Base-by-base conservation (phyloP, 2,888 invertebrate species). In the Hyposoter didymator region DNA sequence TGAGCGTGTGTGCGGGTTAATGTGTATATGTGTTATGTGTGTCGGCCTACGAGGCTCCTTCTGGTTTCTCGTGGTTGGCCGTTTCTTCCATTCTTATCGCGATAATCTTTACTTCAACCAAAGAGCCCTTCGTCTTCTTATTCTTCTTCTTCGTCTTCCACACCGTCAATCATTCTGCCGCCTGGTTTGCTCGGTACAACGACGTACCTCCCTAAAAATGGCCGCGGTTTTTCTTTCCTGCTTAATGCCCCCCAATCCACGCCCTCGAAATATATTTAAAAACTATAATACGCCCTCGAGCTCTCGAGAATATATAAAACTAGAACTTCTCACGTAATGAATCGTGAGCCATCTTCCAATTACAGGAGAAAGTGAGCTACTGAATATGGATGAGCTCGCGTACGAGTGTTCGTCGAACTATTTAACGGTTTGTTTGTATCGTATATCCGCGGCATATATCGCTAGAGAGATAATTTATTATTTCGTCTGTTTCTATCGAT, bases 1-100 rank as follows among this genome's bases (percentile, higher is more conserved):
- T 35, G 19, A 12, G n/a, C 2, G 43, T 14, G 22, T 14, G 19
- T 39, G 39, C 19, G 5, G 1, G 32, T 35, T 22, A 17, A 28
- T 47, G 22, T 28, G 47, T 49, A 10, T 49, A 17, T 28, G 28
- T 32, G 39, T 55, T 12, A 39, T 45, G 49, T 32, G 47, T 12
- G 62, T 80, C 64, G 75, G 67, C 55, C 80, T 73, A 76, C 76
- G 62, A 76, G 76, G 67, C 55, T 83, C 83, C 87, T 85, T 82
- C 84, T 86, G 84, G 89, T 89, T 88, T 88, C 89, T 90, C 81
- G 81, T 88, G 90, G 91, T 89, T 89, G 90, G 90, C 87, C 87
- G 88, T 81, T 88, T 87, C 80, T 88, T 87, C 82, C 82, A 84
- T 87, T 86, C 89, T 90, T 91, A 90, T 90, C 91, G 89, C 86